Percentiles rank a stretch among this genome's conserved stretches.
Conservation (phyloP, 2,888 invertebrate genomes). For the Terebella lapidaria region DNA sequence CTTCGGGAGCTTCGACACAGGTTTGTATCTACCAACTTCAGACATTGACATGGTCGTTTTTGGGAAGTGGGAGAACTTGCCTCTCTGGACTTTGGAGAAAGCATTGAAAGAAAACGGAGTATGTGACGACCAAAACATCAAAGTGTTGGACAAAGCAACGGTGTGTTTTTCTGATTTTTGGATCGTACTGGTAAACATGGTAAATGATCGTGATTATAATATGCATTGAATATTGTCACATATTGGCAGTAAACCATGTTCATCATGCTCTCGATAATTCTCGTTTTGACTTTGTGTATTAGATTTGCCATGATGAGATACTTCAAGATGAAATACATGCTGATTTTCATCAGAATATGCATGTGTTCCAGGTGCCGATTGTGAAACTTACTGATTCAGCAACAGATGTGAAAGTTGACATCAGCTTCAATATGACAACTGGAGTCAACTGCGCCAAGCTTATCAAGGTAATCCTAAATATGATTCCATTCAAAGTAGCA, state of each 20-base stretch:
- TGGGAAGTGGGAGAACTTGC: conserved; percentile 82
- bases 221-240: too few relatives aligned
- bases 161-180: conserved; percentile 52
- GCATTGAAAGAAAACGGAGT: conserved; percentile 84
- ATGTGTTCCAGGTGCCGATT: conserved; percentile 88
- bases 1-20: conserved; percentile 96
- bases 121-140: conserved; percentile 73
- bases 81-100: conserved; percentile 83
- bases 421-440: conserved; percentile 98
- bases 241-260: too few relatives aligned
- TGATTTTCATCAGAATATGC: too few relatives aligned
- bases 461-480: conserved; percentile 74
- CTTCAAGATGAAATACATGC: too few relatives aligned
- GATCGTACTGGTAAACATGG: not conserved
- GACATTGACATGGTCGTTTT: conserved; percentile 72
- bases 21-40: conserved; percentile 91
- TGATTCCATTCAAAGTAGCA: too few relatives aligned
- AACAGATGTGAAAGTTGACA: conserved; percentile 86
- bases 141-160: conserved; percentile 95
- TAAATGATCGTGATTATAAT: too few relatives aligned
- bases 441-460: conserved; percentile 94
- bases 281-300: too few relatives aligned
- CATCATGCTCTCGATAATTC: too few relatives aligned
- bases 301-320: too few relatives aligned
- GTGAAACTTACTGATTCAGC: conserved; percentile 89